phyloP scores from a whole-genome alignment of 2,113 vertebrate species.

The Pituophis catenifer region DNA sequence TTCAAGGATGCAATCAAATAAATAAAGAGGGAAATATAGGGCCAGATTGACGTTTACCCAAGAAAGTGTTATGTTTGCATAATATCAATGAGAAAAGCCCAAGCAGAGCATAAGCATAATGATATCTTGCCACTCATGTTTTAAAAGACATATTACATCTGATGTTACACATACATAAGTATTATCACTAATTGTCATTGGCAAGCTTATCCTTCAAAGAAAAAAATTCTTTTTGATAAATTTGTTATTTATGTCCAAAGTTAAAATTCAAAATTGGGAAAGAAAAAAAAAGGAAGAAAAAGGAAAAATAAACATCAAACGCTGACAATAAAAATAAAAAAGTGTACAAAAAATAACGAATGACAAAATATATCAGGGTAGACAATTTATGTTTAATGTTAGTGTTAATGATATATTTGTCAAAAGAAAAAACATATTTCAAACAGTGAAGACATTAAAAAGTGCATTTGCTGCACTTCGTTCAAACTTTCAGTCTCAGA shows the following conservation, averaged over 20 bases:
- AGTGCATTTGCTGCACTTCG: not conserved
- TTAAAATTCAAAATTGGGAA: no score
- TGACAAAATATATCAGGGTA: not conserved
- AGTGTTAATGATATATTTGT: not conserved
- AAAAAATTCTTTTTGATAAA: not conserved
- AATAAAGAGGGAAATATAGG: not conserved
- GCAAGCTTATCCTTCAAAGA: not conserved
- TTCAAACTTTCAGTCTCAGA: not conserved
- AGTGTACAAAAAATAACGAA: no score
- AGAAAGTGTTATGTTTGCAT: not conserved
- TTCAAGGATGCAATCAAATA: not conserved
- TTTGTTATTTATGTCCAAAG: no score
- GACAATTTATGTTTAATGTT: not conserved
- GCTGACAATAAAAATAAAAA: no score
- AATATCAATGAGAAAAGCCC: not conserved
- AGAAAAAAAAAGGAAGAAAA: no score
- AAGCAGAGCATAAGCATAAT: not conserved
- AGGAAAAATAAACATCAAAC: no score
- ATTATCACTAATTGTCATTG: not conserved
- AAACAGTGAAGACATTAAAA: not conserved
- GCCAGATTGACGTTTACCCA: not conserved
- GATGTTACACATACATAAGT: not conserved
- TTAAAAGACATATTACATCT: not conserved
- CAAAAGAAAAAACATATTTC: not conserved
- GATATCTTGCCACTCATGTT: not conserved